Evolutionary conservation across 2,888 invertebrate genomes (phyloP), one percentile per base, ranked within the genome.

Genomic region (Drosophila kuntzei): DNA sequence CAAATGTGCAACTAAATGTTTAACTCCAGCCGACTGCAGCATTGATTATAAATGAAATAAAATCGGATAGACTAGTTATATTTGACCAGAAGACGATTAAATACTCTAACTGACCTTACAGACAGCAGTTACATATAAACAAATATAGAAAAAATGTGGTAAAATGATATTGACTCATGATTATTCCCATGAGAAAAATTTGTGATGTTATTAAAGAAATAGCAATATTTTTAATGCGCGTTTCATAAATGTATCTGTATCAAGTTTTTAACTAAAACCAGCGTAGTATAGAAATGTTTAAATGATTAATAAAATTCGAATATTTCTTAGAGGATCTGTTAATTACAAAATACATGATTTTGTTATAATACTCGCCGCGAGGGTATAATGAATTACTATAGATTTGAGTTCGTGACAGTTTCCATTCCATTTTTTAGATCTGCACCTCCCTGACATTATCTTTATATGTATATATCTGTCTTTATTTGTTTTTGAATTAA

Each of bases 41-140:
- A 47, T n/a, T 47, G n/a, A 27, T 36, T 64, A 27, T 37, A 16
- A 51, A 16, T 14, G n/a, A 37, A 51, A 58, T 54, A 43, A 55
- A 50, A 8, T 5, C 4, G 16, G 14, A 20, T 2, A 6, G 14
- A 50, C 36, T 22, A 14, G 0, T 14, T 43, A 9, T 1, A 20
- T 1, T 1, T 14, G 2, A 4, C 5, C 7, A 3, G 4, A 32
- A 3, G 47, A n/a, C 47, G 6, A 47, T n/a, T 3, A 2, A 32
- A 20, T 32, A 12, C 32, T 29, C 29, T 47, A 18, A 4, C 22
- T 9, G 7, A 14, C 6, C 3, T 1, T 4, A 32, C 4, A 2
- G 18, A 32, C 5, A 2, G 18, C 11, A 39, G 9, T 1, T 39
- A 11, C 11, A 7, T 39, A 4, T 22, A 25, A 6, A 6, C 1